Conservation (phyloP, 2,113 vertebrate genomes). For the Physeter macrocephalus region DNA sequence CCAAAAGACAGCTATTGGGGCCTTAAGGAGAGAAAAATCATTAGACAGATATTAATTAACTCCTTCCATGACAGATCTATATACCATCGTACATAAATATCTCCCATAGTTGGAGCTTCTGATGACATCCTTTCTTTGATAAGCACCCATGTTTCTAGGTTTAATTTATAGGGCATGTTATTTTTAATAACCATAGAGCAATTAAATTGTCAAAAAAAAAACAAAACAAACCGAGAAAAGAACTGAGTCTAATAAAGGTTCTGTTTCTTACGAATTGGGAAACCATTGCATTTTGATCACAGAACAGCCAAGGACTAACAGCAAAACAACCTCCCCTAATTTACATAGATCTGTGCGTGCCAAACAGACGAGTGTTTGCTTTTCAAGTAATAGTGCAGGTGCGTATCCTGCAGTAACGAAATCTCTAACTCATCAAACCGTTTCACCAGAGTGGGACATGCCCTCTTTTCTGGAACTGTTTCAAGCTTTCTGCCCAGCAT, state of each 20-base stretch:
- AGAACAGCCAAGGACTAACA: slow-evolving; percentile 69
- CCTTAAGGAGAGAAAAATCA: slow-evolving; percentile 57
- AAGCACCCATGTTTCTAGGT: slow-evolving; percentile 41
- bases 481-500: slow-evolving; percentile 75
- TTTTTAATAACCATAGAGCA: slow-evolving; percentile 59
- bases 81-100: slow-evolving; percentile 35
- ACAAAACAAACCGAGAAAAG: slow-evolving; percentile 45
- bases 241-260: slow-evolving; percentile 30
- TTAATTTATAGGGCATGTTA: slow-evolving; percentile 44
- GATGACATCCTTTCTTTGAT: slow-evolving; percentile 72
- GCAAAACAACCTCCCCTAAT: slow-evolving; percentile 76
- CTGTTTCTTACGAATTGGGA: slow-evolving; percentile 41
- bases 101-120: slow-evolving; percentile 55
- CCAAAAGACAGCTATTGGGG: slow-evolving; percentile 33
- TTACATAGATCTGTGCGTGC: slow-evolving; percentile 74
- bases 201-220: slow-evolving; percentile 43
- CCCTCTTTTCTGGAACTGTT: slow-evolving; percentile 78
- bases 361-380: slow-evolving; percentile 77
- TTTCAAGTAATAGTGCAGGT: slow-evolving; percentile 77
- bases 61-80: slow-evolving; percentile 51
- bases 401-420: slow-evolving; percentile 78
- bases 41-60: slow-evolving; percentile 58
- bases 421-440: slow-evolving; percentile 80
- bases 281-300: slow-evolving; percentile 76
- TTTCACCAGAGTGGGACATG: slow-evolving; percentile 77